Evolutionary conservation across 2,113 vertebrate species (phyloP).

Genomic region (Oreotrochilus melanogaster): DNA sequence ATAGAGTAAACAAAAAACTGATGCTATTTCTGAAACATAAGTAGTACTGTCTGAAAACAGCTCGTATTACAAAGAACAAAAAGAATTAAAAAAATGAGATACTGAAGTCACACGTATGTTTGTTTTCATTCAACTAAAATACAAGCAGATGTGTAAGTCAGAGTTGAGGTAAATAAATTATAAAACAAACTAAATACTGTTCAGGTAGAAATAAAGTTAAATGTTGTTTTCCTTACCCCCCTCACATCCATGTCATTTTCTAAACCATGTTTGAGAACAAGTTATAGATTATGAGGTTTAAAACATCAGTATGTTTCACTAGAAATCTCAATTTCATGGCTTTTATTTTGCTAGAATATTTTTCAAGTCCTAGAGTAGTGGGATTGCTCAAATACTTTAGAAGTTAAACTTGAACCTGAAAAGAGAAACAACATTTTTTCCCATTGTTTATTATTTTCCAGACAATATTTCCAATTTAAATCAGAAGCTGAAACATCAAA

Average conservation of each 20-base stretch:
- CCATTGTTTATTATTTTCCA: background rate
- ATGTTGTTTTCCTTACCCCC: background rate
- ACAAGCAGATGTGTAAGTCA: background rate
- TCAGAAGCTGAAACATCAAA: background rate
- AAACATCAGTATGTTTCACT: rapidly evolving
- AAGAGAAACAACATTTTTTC: background rate
- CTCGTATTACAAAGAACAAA: background rate
- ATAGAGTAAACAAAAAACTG: background rate
- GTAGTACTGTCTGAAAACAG: background rate
- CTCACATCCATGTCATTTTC: background rate
- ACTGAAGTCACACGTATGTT: background rate
- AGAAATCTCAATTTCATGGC: background rate
- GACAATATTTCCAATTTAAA: background rate
- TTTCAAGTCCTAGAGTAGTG: background rate
- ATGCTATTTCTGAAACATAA: background rate
- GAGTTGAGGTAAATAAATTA: background rate
- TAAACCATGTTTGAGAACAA: background rate
- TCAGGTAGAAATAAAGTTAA: background rate
- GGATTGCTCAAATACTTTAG: background rate
- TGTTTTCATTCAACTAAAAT: background rate
- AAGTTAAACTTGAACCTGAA: background rate
- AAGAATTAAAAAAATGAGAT: background rate
- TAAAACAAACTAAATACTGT: background rate
- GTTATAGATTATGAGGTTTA: background rate
- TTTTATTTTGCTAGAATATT: background rate